phyloP scores from a whole-genome alignment of 2,113 vertebrate species.

The Tichodroma muraria region DNA sequence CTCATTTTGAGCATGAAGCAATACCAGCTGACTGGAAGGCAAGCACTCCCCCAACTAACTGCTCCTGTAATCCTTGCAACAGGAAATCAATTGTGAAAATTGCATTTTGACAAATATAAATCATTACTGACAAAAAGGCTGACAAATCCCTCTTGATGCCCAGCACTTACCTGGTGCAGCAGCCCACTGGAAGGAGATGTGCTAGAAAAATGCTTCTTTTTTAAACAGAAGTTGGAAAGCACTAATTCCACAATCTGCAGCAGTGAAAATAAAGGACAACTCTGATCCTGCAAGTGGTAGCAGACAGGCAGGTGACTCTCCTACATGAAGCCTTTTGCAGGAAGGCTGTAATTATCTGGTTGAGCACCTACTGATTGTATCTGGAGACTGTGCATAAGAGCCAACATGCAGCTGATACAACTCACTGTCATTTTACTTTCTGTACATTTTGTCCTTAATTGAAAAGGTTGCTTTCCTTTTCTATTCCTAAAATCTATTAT shows the following conservation, averaged over 20 bases:
- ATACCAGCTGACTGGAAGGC: background rate
- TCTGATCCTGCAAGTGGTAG: background rate
- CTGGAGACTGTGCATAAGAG: background rate
- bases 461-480: background rate
- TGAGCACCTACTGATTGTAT: slow-evolving; percentile 19
- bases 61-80: background rate
- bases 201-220: background rate
- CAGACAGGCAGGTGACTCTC: background rate
- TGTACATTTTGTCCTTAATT: background rate
- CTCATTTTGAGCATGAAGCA: background rate
- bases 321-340: background rate
- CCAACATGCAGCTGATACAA: background rate
- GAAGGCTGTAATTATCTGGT: slow-evolving; percentile 25
- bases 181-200: background rate
- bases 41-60: background rate
- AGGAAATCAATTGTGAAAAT: slow-evolving; percentile 5
- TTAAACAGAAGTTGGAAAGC: background rate
- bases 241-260: background rate
- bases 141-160: background rate
- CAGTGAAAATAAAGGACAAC: background rate
- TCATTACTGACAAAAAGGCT: background rate
- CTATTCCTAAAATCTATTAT: background rate
- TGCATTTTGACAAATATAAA: slow-evolving; percentile 11
- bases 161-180: background rate
- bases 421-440: background rate